Conservation (phyloP, 2,797 vertebrate species). For the Danio albolineatus region DNA sequence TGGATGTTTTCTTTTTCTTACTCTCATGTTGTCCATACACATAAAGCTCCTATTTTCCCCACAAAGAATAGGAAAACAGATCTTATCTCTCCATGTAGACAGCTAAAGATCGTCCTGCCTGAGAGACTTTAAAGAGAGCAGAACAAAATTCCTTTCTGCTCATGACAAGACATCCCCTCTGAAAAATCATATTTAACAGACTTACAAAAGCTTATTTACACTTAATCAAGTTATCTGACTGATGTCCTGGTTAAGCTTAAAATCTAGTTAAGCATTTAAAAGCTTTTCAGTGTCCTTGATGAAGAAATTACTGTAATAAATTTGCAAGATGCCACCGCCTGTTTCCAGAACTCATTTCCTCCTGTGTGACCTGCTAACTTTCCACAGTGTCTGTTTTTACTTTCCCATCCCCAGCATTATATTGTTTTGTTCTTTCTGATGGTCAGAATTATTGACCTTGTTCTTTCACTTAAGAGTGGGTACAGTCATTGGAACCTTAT, state of each 20-base stretch:
- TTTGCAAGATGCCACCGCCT: constrained; percentile 38
- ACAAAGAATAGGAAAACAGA: constrained; percentile 32
- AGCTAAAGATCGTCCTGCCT: constrained; percentile 37
- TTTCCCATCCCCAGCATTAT: constrained; percentile 19
- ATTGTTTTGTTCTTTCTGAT: constrained; percentile 10
- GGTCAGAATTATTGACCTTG: too few relatives aligned
- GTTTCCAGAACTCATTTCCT: constrained; percentile 49
- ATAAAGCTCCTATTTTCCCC: background rate
- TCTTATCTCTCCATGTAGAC: constrained; percentile 32
- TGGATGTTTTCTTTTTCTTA: constrained; percentile 15
- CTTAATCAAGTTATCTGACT: constrained; percentile 25
- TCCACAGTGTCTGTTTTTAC: constrained; percentile 12
- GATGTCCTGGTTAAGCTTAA: constrained; percentile 23
- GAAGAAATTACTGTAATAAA: constrained; percentile 34
- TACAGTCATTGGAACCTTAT: too few relatives aligned
- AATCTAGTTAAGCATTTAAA: constrained; percentile 32
- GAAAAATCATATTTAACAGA: constrained; percentile 26
- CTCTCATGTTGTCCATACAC: background rate
- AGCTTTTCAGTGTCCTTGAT: constrained; percentile 5
- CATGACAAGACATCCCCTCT: background rate
- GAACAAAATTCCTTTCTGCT: constrained; percentile 43
- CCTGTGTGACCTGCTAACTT: constrained; percentile 10
- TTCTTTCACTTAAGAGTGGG: too few relatives aligned
- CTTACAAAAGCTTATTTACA: constrained; percentile 15
- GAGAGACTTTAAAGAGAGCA: constrained; percentile 47